A percentile compares a stretch with the other conserved stretches of the same genome.
Evolutionary conservation across 2,797 vertebrate species (phyloP).

Genomic region (Paratrypauchen microcephalus): DNA sequence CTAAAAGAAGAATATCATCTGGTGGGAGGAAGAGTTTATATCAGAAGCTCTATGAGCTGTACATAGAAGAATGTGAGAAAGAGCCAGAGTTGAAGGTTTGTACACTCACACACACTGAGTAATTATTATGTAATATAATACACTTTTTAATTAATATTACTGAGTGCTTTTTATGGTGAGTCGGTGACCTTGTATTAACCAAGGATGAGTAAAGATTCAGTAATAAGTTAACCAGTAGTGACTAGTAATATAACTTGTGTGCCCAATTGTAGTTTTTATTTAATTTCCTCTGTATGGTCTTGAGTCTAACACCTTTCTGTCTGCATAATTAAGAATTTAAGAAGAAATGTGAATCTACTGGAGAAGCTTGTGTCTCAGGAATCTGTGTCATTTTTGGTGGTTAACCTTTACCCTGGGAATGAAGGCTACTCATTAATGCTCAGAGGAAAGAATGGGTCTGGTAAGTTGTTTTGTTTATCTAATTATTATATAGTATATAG

Average conservation of each 20-base stretch:
- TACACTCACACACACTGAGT: too few relatives aligned
- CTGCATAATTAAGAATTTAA: slow-evolving; percentile 86
- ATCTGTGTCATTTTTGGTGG: slow-evolving; percentile 93
- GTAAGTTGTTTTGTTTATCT: slow-evolving; percentile 66
- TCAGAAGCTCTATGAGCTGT: slow-evolving; percentile 98
- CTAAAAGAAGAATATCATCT: slow-evolving; percentile 89
- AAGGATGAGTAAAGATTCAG: neutral
- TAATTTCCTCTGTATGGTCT: neutral
- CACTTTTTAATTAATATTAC: neutral
- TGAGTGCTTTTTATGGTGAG: neutral
- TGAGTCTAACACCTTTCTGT: neutral
- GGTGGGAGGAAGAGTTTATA: slow-evolving; percentile 90
- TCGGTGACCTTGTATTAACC: neutral
- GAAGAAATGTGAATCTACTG: slow-evolving; percentile 98
- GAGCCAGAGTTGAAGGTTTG: slow-evolving; percentile 97
- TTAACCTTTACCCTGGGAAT: slow-evolving; percentile 97
- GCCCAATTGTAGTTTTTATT: neutral
- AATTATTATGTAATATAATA: neutral
- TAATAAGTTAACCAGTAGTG: neutral
- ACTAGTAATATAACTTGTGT: neutral
- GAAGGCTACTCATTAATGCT: slow-evolving; percentile 99
- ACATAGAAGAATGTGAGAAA: slow-evolving; percentile 98
- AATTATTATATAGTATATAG: neutral
- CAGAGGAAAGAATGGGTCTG: slow-evolving; percentile 98
- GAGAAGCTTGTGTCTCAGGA: slow-evolving; percentile 98